Evolutionary conservation across 2,113 vertebrate species (phyloP).

Genomic region (Heterotis niloticus): DNA sequence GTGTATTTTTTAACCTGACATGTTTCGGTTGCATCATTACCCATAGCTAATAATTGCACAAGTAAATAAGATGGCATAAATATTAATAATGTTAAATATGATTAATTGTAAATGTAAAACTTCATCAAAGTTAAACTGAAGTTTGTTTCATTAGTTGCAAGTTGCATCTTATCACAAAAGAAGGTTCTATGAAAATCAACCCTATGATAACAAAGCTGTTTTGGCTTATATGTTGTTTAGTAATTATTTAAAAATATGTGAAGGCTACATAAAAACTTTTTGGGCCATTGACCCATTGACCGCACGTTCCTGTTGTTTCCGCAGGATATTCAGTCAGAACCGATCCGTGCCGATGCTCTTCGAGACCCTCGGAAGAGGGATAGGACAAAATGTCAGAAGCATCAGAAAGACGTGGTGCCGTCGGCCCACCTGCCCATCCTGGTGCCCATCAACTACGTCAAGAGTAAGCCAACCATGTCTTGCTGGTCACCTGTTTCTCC

Average conservation of each 20-base stretch:
- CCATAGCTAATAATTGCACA: no score
- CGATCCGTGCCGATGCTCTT: constrained; percentile 55
- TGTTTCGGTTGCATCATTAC: no score
- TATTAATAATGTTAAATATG: neutral
- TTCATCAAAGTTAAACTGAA: no score
- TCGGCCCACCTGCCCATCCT: constrained; percentile 65
- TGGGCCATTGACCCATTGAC: neutral
- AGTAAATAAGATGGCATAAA: no score
- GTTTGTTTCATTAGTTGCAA: no score
- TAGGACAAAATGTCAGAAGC: constrained; percentile 39
- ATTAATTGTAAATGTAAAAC: no score
- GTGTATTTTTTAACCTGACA: no score
- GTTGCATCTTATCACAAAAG: no score
- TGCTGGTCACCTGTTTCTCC: neutral
- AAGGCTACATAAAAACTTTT: no score
- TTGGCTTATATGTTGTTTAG: neutral
- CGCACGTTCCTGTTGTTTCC: constrained; percentile 19
- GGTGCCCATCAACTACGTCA: constrained; percentile 41
- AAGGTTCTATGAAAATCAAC: no score
- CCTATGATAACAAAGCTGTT: no score
- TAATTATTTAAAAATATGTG: neutral
- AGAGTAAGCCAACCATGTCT: constrained; percentile 53
- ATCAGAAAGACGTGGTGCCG: constrained; percentile 46
- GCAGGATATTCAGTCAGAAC: constrained; percentile 64
- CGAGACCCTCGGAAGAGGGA: constrained; percentile 50